phyloP scores from a whole-genome alignment of 2,797 vertebrate genomes.

The Poecilia picta region DNA sequence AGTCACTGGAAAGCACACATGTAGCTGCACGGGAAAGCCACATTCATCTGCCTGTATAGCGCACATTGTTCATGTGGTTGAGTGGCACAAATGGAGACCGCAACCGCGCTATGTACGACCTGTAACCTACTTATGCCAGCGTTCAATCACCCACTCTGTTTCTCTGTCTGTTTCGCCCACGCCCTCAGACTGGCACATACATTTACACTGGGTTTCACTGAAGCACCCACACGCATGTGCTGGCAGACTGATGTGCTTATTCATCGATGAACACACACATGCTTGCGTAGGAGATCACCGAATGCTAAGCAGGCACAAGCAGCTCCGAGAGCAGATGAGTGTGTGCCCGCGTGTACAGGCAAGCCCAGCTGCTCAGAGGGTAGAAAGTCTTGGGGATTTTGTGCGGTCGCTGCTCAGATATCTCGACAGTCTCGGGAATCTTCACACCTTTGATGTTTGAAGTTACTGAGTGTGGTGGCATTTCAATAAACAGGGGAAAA shows the following conservation, averaged over 20 bases:
- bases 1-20: conserved; percentile 48
- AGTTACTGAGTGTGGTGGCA: neutral
- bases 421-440: neutral
- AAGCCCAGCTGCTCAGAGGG: conserved; percentile 2
- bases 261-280: conserved; percentile 38
- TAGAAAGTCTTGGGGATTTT: neutral
- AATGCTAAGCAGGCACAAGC: conserved; percentile 16
- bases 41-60: conserved; percentile 28
- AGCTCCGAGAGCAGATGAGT: neutral
- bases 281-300: conserved; percentile 37
- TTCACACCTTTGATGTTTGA: neutral
- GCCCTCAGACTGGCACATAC: conserved; percentile 32
- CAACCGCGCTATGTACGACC: conserved; percentile 26
- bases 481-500: neutral
- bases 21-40: conserved; percentile 18
- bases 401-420: neutral
- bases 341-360: neutral
- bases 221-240: conserved; percentile 3
- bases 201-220: conserved; percentile 6
- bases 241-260: conserved; percentile 37
- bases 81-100: conserved; percentile 8
- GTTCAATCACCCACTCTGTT: conserved; percentile 47
- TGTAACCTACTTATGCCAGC: conserved; percentile 55
- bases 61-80: conserved; percentile 18
- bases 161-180: conserved; percentile 42